Percentiles rank a stretch among this genome's conserved stretches.
These are phyloP conservation scores for Phocoena phocoena DNA, from an alignment of 2,113 vertebrate genomes.

Conservation along the genomic window DNA sequence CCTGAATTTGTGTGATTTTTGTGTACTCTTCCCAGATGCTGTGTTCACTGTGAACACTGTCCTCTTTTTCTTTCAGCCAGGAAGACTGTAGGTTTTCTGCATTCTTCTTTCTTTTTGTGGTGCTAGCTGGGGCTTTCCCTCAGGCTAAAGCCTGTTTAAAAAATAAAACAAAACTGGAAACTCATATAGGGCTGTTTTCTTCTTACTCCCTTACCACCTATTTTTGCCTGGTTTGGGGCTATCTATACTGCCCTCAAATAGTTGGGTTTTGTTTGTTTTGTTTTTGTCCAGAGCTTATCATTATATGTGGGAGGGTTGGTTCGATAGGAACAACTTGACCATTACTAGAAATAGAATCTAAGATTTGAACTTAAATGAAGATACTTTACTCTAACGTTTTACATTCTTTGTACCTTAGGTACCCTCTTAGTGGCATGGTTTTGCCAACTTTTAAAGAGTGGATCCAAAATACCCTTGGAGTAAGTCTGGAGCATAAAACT, in stretches of 20 bases:
- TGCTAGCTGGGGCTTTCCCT: neutral
- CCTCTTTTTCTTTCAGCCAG: neutral
- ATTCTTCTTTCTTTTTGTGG: conserved; percentile 34
- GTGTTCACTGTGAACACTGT: neutral
- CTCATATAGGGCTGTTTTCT: neutral
- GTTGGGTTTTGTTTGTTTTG: neutral
- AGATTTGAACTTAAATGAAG: conserved; percentile 56
- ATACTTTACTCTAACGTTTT: conserved; percentile 67
- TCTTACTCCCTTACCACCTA: neutral
- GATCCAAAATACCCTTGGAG: conserved; percentile 94
- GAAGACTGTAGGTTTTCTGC: neutral
- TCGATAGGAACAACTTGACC: neutral
- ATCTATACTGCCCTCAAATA: neutral
- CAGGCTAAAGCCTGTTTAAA: neutral
- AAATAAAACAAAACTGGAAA: neutral
- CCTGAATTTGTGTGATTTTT: neutral
- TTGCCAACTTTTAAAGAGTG: conserved; percentile 95
- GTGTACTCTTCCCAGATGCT: neutral
- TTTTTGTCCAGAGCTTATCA: conserved; percentile 17
- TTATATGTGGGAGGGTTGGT: neutral
- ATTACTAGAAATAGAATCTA: conserved; percentile 31
- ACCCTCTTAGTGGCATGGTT: conserved; percentile 94
- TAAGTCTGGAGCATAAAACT: conserved; percentile 93
- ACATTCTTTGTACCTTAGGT: conserved; percentile 86
- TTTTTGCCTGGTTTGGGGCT: neutral